Evolutionary conservation across 2,113 vertebrate genomes (phyloP), one percentile per base, ranked within the genome.

Genomic region (Salvator merianae): DNA sequence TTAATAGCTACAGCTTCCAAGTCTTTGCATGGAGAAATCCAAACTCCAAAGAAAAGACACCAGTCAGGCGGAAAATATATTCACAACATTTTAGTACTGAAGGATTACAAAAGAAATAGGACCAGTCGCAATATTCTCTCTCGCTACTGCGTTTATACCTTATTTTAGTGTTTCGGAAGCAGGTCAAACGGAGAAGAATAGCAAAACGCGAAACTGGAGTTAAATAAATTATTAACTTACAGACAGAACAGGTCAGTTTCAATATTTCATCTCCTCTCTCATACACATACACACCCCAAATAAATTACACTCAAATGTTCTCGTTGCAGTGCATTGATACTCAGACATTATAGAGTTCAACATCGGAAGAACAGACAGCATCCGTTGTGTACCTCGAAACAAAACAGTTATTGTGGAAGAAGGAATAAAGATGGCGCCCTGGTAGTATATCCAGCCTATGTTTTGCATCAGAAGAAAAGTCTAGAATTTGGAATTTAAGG

Each of bases 241-340:
- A 12, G 1, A 28, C 73, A 82, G 40, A 66, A 79, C 83, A 91
- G n/a, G 85, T 84, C 86, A 86, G 84, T 0, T 36, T 16, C n/a
- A 18, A 43, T 1, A 68, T 70, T 14, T 32, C 32, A 13, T n/a
- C 24, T 73, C 12, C 28, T 3, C 36, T 43, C 30, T 72, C 50
- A 30, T 43, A 63, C 38, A 4, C 13, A 7, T 68, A 71, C 88
- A 68, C 38, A 71, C 69, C 62, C 88, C 72, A 89, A 32, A 87
- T 87, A 93, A 92, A 59, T 92, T 83, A 93, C 86, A 75, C 81
- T 89, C 90, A 93, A 85, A 88, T 88, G 86, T 86, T 77, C 88
- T 84, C 83, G 75, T 84, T 38, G n/a, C 18, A 32, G 4, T 24
- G 74, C 80, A 65, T 50, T 86, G 82, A 10, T 13, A 2, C 4